A percentile compares a stretch with the other conserved stretches of the same genome.
Evolutionary conservation across 2,797 vertebrate species (phyloP).

Genomic region (Rhinatrema bivittatum): DNA sequence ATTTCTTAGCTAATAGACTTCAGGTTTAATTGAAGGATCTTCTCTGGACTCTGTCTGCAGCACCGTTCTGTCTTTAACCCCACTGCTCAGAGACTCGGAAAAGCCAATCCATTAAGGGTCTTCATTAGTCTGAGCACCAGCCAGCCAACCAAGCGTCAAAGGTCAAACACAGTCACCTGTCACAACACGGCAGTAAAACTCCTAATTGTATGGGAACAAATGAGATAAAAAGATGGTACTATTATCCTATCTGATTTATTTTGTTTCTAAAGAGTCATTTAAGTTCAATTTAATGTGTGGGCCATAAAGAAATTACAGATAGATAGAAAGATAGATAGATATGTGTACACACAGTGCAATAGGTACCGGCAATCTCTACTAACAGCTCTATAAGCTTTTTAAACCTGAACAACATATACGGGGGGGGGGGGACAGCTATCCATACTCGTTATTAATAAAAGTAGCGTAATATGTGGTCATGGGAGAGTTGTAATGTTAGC

Average conservation of each 20-base stretch:
- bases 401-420: too few species aligned
- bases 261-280: constrained; percentile 63
- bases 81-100: constrained; percentile 46
- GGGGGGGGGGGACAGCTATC: too few species aligned
- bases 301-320: constrained; percentile 19
- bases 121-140: constrained; percentile 65
- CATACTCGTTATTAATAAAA: too few species aligned
- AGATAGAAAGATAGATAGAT: background rate
- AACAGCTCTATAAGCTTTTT: too few species aligned
- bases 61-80: constrained; percentile 58
- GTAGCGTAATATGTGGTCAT: too few species aligned
- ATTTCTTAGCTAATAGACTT: constrained; percentile 65
- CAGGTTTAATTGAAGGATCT: constrained; percentile 65
- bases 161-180: constrained; percentile 68
- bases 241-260: constrained; percentile 64
- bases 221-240: constrained; percentile 64
- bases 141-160: constrained; percentile 63
- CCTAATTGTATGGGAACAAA: constrained; percentile 67
- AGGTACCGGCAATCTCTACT: too few species aligned
- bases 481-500: too few species aligned
- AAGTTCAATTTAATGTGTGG: constrained; percentile 58
- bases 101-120: constrained; percentile 64
- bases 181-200: constrained; percentile 66
- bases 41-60: constrained; percentile 59
- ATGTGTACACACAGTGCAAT: background rate